phyloP scores from a whole-genome alignment of 2,797 vertebrate genomes.

The Pagetopsis macropterus region DNA sequence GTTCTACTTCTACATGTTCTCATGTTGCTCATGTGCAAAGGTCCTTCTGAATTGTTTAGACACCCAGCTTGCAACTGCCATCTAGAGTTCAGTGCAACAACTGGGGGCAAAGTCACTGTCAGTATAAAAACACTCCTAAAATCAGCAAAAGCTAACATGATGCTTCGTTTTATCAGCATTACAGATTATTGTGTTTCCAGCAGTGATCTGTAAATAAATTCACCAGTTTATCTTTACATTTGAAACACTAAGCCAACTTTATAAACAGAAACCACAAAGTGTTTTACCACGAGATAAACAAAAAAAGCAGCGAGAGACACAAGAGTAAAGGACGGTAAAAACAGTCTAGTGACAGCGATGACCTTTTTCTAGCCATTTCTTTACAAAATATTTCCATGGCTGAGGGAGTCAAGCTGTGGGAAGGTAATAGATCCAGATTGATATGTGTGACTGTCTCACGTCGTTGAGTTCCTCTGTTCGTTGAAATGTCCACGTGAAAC shows the following conservation, averaged over 20 bases:
- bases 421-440: neutral
- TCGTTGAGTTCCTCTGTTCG: conserved; percentile 73
- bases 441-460: conserved; percentile 54
- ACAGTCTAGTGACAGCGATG: no score
- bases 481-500: conserved; percentile 96
- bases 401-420: neutral
- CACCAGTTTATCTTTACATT: neutral
- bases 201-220: neutral
- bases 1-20: neutral
- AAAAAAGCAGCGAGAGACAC: neutral
- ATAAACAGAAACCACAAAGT: neutral
- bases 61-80: conserved; percentile 54
- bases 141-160: neutral
- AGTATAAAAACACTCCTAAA: neutral
- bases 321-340: no score
- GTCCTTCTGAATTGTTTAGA: neutral
- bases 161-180: neutral
- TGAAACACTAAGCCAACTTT: neutral
- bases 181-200: no score
- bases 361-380: no score
- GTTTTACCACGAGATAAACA: neutral
- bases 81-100: conserved; percentile 35
- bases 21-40: neutral
- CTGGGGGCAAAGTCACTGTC: neutral
- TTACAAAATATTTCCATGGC: neutral